A percentile compares a stretch with the other conserved stretches of the same genome.
Conservation (phyloP, 2,113 vertebrate species). For the Ochotona curzoniae region DNA sequence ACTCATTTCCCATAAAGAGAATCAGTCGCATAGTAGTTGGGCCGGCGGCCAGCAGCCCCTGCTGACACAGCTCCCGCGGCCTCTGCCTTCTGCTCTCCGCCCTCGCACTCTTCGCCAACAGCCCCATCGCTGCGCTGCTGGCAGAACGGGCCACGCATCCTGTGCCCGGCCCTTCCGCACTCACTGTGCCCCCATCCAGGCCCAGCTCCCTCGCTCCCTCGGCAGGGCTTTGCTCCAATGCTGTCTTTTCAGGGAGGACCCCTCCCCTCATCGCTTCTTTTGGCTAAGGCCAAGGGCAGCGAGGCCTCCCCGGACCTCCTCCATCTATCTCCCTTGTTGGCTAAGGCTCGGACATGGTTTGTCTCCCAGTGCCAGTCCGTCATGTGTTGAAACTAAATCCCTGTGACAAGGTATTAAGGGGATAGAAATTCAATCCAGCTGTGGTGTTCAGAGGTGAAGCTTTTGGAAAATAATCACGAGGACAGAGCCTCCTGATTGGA, state of each 20-base stretch:
- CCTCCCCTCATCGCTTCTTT: not conserved
- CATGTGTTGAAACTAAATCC: no score
- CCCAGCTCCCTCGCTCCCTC: not conserved
- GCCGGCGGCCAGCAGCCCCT: not conserved
- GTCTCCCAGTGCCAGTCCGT: not conserved
- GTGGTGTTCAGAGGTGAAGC: no score
- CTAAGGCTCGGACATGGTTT: no score
- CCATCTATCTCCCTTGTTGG: not conserved
- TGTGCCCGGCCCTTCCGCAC: not conserved
- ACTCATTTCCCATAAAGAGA: no score
- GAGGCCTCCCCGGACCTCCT: not conserved
- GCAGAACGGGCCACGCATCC: not conserved
- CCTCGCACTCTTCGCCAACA: not conserved
- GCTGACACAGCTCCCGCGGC: not conserved
- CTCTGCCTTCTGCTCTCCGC: not conserved
- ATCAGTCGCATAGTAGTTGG: not conserved
- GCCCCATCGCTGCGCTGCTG: not conserved
- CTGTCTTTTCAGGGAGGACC: not conserved
- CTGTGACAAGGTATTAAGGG: no score
- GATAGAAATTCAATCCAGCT: no score
- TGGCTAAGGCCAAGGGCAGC: no score
- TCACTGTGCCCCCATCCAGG: not conserved
- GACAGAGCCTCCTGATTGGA: no score
- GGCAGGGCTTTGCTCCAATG: not conserved
- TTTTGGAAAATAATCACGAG: no score